Conservation (phyloP, 2,888 invertebrate species). For the Phalera bucephala region DNA sequence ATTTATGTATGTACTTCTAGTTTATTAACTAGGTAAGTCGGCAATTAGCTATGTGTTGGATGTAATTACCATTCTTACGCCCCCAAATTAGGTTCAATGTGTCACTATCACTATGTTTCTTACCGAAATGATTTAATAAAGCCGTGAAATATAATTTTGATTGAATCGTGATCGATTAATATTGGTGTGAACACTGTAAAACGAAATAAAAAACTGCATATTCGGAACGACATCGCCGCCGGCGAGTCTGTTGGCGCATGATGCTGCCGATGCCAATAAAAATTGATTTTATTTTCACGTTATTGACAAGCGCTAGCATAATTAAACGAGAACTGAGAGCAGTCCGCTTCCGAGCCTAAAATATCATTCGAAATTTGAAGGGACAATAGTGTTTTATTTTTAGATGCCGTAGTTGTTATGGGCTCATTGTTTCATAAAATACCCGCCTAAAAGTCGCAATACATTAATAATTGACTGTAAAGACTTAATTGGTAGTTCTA, state of each 20-base stretch:
- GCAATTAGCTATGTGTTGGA: not conserved
- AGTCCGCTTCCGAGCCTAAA: slow-evolving; percentile 1
- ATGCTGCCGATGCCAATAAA: slow-evolving; percentile 35
- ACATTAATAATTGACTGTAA: not conserved
- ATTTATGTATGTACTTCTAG: slow-evolving; percentile 1
- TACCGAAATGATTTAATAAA: not conserved
- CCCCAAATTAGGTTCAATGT: not conserved
- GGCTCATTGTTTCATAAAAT: not conserved
- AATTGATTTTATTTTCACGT: slow-evolving; percentile 42
- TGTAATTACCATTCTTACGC: not conserved
- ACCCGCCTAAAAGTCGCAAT: not conserved
- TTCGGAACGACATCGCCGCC: slow-evolving; percentile 29
- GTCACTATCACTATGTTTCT: not conserved
- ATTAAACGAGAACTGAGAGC: slow-evolving; percentile 27
- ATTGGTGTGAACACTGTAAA: slow-evolving; percentile 36
- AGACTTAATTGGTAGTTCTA: not conserved
- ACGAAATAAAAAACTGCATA: slow-evolving; percentile 36
- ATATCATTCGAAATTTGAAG: slow-evolving; percentile 3
- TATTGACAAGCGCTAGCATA: slow-evolving; percentile 37
- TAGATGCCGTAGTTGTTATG: not conserved
- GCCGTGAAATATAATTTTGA: slow-evolving; percentile 23
- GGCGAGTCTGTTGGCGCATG: slow-evolving; percentile 29
- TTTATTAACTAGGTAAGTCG: not conserved
- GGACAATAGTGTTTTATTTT: slow-evolving; percentile 2
- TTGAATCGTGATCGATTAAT: slow-evolving; percentile 36